A percentile compares a stretch with the other conserved stretches of the same genome.
Conservation (phyloP, 2,113 vertebrate species). For the Gnathonemus echidnorhynchus region DNA sequence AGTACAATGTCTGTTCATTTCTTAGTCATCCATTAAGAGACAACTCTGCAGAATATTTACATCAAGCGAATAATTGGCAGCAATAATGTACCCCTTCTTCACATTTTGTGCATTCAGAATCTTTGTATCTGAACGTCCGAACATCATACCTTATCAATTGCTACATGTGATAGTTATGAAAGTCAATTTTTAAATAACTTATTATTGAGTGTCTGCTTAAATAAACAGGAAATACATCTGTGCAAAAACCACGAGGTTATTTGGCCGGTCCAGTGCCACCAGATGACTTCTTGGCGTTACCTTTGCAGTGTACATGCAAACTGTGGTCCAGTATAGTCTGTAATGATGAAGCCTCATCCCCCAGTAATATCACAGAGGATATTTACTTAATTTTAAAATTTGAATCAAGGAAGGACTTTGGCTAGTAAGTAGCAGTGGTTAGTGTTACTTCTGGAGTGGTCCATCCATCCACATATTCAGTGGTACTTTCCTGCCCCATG, state of each 20-base stretch:
- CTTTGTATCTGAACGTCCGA: background rate
- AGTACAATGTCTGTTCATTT: background rate
- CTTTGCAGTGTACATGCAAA: background rate
- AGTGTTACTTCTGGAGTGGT: background rate
- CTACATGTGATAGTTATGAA: background rate
- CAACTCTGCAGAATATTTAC: background rate
- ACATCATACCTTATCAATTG: background rate
- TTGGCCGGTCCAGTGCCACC: background rate
- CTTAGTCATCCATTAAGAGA: background rate
- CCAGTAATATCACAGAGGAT: background rate
- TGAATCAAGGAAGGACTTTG: background rate
- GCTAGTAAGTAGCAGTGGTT: background rate
- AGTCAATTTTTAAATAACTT: background rate
- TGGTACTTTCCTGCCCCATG: background rate
- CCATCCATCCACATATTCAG: background rate
- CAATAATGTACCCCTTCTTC: background rate
- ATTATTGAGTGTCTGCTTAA: background rate
- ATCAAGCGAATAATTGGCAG: background rate
- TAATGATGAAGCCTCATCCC: background rate
- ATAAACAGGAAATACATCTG: background rate
- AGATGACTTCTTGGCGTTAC: background rate
- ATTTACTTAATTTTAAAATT: background rate
- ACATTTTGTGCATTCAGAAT: background rate
- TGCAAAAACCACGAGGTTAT: background rate
- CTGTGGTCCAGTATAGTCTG: background rate